A percentile compares a stretch with the other conserved stretches of the same genome.
These are phyloP conservation scores for Prunella strophiata DNA, from an alignment of 2,797 vertebrate species.

Conservation along the genomic window DNA sequence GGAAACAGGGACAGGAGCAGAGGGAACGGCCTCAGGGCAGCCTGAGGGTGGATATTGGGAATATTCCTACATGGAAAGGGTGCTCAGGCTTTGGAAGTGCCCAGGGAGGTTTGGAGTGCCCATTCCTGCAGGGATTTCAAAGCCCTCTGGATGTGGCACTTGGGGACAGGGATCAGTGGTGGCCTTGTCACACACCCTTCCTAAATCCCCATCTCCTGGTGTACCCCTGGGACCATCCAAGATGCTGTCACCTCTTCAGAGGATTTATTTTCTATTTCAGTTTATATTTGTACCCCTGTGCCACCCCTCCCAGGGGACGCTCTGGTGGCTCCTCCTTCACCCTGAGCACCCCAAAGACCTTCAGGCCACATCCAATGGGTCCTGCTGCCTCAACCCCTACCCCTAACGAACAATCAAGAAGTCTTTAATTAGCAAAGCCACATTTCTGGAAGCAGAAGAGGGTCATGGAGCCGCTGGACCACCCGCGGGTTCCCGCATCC, in stretches of 20 bases:
- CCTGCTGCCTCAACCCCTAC: neutral
- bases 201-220: neutral
- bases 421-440: neutral
- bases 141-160: neutral
- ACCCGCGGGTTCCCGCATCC: neutral
- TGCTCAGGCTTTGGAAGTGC: fast-evolving
- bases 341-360: neutral
- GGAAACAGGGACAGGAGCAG: neutral
- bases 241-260: neutral
- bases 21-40: neutral
- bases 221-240: neutral
- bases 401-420: neutral
- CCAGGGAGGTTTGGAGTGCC: neutral
- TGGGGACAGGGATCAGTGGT: neutral
- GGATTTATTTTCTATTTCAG: neutral
- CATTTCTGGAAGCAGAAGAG: neutral
- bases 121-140: neutral
- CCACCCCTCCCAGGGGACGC: neutral
- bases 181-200: neutral
- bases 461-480: neutral
- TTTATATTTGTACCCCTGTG: neutral
- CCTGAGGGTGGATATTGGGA: fast-evolving
- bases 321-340: neutral
- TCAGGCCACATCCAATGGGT: neutral
- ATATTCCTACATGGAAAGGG: neutral